phyloP scores from a whole-genome alignment of 2,888 invertebrate species.

The Cerastoderma edule region DNA sequence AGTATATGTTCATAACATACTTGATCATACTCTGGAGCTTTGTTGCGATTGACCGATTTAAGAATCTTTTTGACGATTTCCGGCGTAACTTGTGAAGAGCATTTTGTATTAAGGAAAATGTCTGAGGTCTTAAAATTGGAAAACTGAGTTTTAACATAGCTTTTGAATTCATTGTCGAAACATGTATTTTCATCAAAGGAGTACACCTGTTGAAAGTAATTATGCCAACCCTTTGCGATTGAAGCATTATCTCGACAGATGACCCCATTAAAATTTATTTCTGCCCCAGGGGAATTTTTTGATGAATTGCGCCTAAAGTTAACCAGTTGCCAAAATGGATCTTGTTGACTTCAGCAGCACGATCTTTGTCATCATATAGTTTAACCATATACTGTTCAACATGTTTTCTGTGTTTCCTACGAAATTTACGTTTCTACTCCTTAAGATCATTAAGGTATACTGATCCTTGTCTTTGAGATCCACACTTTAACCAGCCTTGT shows the following conservation, averaged over 20 bases:
- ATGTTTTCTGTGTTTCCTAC: neutral
- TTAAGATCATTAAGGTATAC: neutral
- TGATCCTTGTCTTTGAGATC: neutral
- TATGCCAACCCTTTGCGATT: slow-evolving; percentile 14
- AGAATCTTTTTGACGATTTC: neutral
- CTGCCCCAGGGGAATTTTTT: neutral
- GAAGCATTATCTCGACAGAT: slow-evolving; percentile 6
- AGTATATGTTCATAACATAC: neutral
- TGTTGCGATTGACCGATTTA: neutral
- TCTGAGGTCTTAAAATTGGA: neutral
- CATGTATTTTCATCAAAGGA: neutral
- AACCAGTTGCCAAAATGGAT: slow-evolving; percentile 8
- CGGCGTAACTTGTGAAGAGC: neutral
- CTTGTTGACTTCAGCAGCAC: neutral
- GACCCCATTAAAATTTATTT: slow-evolving; percentile 13
- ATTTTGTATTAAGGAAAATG: neutral
- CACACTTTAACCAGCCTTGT: neutral
- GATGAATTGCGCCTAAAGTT: neutral
- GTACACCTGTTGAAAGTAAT: slow-evolving; percentile 20
- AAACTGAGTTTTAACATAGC: neutral
- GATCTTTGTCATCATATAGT: slow-evolving; percentile 9
- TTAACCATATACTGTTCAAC: neutral
- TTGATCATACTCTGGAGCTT: slow-evolving; percentile 3
- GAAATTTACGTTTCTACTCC: slow-evolving; percentile 10
- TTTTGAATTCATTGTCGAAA: slow-evolving; percentile 8